phyloP scores from a whole-genome alignment of 23 tunicate species.

The Botrylloides violaceus region DNA sequence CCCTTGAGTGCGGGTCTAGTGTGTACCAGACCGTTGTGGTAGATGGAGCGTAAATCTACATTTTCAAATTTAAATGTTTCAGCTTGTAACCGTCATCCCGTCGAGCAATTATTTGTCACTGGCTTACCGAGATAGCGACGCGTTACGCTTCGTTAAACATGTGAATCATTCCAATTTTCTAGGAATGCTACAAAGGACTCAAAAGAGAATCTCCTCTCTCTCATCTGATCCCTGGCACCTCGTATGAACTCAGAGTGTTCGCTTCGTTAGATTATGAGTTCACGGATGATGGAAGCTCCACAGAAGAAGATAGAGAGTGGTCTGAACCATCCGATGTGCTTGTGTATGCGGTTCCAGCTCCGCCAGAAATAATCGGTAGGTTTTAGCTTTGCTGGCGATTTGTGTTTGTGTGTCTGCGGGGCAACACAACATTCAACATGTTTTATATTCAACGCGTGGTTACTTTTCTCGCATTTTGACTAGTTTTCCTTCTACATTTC shows the following conservation, averaged over 20 bases:
- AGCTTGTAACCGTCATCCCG: conserved; percentile 66
- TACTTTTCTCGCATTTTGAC: too few species aligned
- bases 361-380: too few species aligned
- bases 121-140: conserved; percentile 61
- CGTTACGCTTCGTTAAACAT: conserved; percentile 68
- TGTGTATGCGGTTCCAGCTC: background rate
- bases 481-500: too few species aligned
- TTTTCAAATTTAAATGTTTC: too few species aligned
- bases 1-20: too few species aligned
- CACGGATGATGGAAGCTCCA: background rate
- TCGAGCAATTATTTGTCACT: conserved; percentile 47
- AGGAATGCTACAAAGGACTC: background rate
- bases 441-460: too few species aligned
- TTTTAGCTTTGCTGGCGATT: too few species aligned
- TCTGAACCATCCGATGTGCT: background rate
- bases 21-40: too few species aligned
- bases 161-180: conserved; percentile 65
- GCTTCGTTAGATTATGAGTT: background rate
- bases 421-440: too few species aligned
- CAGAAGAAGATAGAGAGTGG: background rate
- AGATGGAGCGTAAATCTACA: too few species aligned
- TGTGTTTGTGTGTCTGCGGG: too few species aligned
- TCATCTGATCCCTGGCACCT: background rate
- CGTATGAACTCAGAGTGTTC: background rate
- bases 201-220: background rate